Conservation (phyloP, 2,113 vertebrate genomes). For the Cryptomyrus ogoouensis region DNA sequence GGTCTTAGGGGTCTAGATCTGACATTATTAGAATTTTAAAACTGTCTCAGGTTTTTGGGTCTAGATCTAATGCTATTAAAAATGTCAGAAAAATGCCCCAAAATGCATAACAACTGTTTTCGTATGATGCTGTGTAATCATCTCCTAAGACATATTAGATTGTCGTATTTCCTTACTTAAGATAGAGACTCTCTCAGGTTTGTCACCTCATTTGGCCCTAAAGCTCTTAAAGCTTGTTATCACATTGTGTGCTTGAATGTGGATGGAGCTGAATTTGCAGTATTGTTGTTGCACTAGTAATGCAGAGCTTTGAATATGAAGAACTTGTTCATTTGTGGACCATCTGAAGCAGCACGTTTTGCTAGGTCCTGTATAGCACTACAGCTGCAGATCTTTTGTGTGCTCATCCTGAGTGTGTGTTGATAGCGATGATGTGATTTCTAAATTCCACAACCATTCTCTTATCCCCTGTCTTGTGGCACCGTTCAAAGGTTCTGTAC, state of each 20-base stretch:
- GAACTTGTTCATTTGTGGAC: background rate
- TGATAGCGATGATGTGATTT: background rate
- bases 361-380: background rate
- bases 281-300: background rate
- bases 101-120: background rate
- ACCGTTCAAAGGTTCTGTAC: constrained; percentile 2
- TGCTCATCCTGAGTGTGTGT: background rate
- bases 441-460: background rate
- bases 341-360: background rate
- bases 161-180: background rate
- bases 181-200: background rate
- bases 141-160: background rate
- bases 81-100: background rate
- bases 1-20: background rate
- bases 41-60: background rate
- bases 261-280: background rate
- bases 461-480: background rate
- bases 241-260: background rate
- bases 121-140: background rate
- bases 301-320: background rate
- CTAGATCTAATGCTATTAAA: background rate
- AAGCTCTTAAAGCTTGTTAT: background rate
- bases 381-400: background rate
- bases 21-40: background rate
- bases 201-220: background rate